Conservation (phyloP, 2,113 vertebrate genomes). For the Carollia perspicillata region DNA sequence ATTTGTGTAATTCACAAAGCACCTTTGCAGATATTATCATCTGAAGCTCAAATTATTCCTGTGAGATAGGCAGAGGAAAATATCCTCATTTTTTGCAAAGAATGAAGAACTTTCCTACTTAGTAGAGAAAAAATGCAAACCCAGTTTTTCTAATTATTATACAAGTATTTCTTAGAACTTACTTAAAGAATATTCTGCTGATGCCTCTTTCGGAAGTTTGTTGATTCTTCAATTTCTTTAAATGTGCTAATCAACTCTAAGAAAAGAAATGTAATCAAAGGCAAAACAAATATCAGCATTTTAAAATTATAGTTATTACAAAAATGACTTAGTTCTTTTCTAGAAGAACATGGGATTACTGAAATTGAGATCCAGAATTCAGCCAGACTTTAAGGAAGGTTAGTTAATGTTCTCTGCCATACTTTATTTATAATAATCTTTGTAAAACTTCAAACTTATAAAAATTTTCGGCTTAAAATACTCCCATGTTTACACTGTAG, state of each 20-base stretch:
- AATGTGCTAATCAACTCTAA: background rate
- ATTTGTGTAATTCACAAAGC: background rate
- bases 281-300: background rate
- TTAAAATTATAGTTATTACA: background rate
- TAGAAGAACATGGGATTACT: background rate
- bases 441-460: background rate
- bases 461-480: background rate
- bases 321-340: background rate
- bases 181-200: background rate
- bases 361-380: background rate
- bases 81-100: background rate
- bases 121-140: background rate
- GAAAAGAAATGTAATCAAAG: background rate
- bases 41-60: background rate
- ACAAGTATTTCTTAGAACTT: background rate
- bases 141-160: background rate
- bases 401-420: background rate
- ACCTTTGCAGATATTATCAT: background rate
- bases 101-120: background rate
- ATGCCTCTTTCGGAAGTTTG: background rate
- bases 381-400: background rate
- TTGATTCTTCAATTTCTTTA: background rate
- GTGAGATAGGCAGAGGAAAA: background rate
- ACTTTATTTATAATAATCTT: background rate
- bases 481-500: background rate